Evolutionary conservation across 2,797 vertebrate species (phyloP), one percentile per base, ranked within the genome.

Genomic region (Chaunax sp.): DNA sequence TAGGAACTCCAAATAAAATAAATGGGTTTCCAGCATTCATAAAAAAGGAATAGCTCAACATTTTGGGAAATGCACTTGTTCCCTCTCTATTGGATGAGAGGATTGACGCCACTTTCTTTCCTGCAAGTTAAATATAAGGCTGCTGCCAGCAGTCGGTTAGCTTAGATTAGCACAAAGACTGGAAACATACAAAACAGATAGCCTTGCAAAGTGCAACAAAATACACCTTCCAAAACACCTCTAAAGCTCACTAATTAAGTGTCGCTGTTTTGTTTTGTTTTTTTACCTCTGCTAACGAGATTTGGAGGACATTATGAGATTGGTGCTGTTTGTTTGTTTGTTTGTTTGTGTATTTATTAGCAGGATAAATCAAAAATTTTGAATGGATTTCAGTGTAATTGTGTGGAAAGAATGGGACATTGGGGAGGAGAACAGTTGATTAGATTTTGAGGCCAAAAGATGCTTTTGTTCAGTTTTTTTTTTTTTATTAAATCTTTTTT

Each of bases 181-280:
- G 6, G 8, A 25, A 41, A 12, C 0, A 5, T 12, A 46, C 8
- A 25, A 6, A 33, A 16, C 6, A 1, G 37, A n/a, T 33, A n/a
- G 35, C 15, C 6, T 53, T 13, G 14, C 14, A 50, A 6, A 49
- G 49, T 3, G 19, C 18, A 18, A 13, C 11, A 47, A 20, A 59
- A 45, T 18, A 5, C 7, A 22, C 25, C 45, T 19, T 10, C 5
- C 5, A 40, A n/a, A n/a, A 28, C 23, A 52, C 15, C 22, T 46
- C 11, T 38, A 26, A 43, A 38, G 28, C 35, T 49, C 35, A n/a
- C 41, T 43, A 49, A 55, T 72, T 54, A 61, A 61, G 6, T 40
- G 38, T 16, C n/a, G n/a, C n/a, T n/a, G n/a, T n/a, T n/a, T 40
- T 15, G 5, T 40, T 1, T 40, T 40, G 37, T 5, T 35, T 35